These are phyloP conservation scores for Caenorhabditis sp. DNA, from an alignment of 2,888 invertebrate genomes.

Conservation along the genomic window DNA sequence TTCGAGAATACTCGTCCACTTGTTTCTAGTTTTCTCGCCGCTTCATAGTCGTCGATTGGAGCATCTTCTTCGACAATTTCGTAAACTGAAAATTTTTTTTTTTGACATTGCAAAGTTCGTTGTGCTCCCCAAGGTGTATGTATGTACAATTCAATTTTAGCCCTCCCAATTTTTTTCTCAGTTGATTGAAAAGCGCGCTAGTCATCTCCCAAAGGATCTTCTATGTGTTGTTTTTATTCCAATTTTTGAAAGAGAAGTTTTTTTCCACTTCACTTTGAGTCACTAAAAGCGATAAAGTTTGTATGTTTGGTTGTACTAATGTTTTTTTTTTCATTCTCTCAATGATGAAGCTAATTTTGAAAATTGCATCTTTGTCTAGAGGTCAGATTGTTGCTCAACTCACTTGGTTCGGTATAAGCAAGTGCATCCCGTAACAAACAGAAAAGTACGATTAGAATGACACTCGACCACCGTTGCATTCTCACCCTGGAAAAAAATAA, in stretches of 20 bases:
- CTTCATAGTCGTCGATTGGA: slow-evolving; percentile 36
- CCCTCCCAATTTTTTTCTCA: background rate
- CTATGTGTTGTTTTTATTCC: background rate
- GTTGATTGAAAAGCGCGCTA: background rate
- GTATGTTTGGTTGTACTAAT: too few species aligned
- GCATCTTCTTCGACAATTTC: slow-evolving; percentile 40
- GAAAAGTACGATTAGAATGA: slow-evolving; percentile 37
- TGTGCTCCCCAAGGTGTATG: background rate
- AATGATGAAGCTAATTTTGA: background rate
- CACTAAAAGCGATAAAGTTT: too few species aligned
- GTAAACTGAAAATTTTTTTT: slow-evolving; percentile 42
- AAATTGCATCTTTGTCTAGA: too few species aligned
- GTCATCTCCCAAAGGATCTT: background rate
- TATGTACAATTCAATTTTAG: background rate
- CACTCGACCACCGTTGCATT: slow-evolving; percentile 49
- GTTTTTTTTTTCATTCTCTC: too few species aligned
- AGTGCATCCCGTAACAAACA: slow-evolving; percentile 35
- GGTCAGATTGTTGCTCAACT: slow-evolving; percentile 10
- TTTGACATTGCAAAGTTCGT: background rate
- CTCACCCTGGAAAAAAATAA: slow-evolving; percentile 27
- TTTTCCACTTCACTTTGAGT: background rate
- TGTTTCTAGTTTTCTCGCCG: slow-evolving; percentile 24
- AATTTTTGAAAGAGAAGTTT: background rate
- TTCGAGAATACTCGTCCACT: slow-evolving; percentile 36
- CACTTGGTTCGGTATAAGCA: slow-evolving; percentile 44